These are phyloP conservation scores for Myotis daubentonii DNA, from an alignment of 2,797 vertebrate genomes.

Conservation along the genomic window DNA sequence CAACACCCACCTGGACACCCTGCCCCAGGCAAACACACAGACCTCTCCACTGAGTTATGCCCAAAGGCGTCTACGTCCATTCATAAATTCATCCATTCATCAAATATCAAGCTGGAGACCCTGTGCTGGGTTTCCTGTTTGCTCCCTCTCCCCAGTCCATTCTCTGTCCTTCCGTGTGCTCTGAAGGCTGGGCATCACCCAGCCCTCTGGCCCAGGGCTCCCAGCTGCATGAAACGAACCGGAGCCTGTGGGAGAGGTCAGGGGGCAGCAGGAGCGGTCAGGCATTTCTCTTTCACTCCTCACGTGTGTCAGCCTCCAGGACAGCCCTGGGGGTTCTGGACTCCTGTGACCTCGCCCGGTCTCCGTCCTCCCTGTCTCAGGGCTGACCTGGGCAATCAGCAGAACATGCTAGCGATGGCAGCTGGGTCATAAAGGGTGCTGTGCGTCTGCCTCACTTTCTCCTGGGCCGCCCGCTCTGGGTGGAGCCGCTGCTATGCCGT, in stretches of 20 bases:
- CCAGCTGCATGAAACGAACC: neutral
- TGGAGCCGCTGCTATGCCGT: neutral
- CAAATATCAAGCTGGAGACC: neutral
- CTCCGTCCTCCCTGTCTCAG: neutral
- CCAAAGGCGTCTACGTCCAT: neutral
- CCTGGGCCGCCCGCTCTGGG: neutral
- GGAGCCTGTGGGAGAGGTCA: neutral
- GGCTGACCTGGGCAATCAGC: neutral
- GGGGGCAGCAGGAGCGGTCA: neutral
- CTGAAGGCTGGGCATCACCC: neutral
- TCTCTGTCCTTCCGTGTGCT: neutral
- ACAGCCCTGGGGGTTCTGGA: neutral
- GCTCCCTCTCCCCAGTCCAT: neutral
- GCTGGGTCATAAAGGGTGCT: neutral
- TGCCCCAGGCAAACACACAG: neutral
- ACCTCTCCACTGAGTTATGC: neutral
- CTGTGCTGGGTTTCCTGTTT: neutral
- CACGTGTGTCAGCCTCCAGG: neutral
- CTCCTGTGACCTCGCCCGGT: fast-evolving
- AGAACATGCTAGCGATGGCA: neutral
- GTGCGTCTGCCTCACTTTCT: neutral
- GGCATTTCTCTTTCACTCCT: neutral
- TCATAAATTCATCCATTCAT: neutral
- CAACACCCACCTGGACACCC: neutral
- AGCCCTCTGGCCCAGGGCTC: neutral